Evolutionary conservation across 2,888 invertebrate species (phyloP).

Genomic region (Meteorus colon): DNA sequence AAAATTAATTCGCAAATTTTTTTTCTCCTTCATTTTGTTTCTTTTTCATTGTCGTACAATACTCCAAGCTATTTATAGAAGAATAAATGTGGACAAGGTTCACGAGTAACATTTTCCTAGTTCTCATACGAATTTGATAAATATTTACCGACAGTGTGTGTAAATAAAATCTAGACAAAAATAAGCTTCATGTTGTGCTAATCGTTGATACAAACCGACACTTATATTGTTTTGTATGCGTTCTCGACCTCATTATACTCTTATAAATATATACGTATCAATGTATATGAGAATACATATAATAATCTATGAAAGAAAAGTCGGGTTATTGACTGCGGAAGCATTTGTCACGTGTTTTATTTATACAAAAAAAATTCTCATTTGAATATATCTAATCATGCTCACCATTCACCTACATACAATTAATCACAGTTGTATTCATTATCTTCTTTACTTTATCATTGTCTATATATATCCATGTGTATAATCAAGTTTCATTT

Average conservation of each 20-base stretch:
- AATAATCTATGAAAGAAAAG: neutral
- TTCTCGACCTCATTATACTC: neutral
- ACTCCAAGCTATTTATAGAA: too few relatives aligned
- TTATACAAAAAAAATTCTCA: neutral
- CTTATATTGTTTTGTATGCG: neutral
- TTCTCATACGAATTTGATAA: neutral
- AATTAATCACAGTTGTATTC: neutral
- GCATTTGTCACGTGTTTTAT: neutral
- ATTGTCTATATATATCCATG: neutral
- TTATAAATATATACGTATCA: neutral
- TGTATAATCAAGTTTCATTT: neutral
- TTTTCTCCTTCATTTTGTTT: too few relatives aligned
- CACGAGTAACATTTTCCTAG: neutral
- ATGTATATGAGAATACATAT: neutral
- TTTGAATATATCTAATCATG: neutral
- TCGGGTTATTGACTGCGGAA: conserved; percentile 3
- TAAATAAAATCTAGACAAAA: conserved; percentile 1
- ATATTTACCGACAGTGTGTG: neutral
- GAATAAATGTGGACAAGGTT: neutral
- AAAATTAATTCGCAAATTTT: too few relatives aligned
- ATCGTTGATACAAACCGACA: neutral
- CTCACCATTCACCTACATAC: neutral
- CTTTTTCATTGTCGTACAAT: too few relatives aligned
- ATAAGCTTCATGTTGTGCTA: neutral
- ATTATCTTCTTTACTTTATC: neutral